Evolutionary conservation across 1,140 invertebrate species (phyloP).

Genomic region (Cryptotermes secundus): DNA sequence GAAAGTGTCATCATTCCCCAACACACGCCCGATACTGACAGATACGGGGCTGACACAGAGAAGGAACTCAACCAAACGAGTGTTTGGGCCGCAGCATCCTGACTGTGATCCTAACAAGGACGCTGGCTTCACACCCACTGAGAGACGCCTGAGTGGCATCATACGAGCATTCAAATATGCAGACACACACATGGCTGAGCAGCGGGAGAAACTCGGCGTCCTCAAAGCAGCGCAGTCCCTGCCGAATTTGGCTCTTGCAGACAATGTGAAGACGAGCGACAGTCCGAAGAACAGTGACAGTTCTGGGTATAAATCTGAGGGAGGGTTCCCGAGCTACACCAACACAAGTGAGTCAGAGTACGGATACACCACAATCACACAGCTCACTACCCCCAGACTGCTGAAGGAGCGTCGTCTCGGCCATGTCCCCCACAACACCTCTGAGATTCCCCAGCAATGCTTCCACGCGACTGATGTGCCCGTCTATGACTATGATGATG

Average conservation of each 20-base stretch:
- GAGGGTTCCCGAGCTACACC: conserved; percentile 37
- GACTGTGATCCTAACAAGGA: background rate
- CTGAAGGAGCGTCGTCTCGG: conserved; percentile 26
- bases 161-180: background rate
- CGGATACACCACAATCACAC: conserved; percentile 54
- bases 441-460: conserved; percentile 37
- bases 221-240: background rate
- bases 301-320: conserved; percentile 57
- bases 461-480: background rate
- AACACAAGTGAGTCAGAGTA: conserved; percentile 40
- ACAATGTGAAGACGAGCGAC: too few species aligned
- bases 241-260: background rate
- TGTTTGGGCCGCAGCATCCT: background rate
- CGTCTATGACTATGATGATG: background rate
- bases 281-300: conserved; percentile 51
- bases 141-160: background rate
- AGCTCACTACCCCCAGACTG: conserved; percentile 49
- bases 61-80: background rate
- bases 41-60: too few species aligned
- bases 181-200: background rate
- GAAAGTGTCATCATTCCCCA: too few species aligned
- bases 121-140: background rate
- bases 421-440: conserved; percentile 42
- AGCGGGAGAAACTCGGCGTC: background rate
- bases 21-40: too few species aligned